These are phyloP conservation scores for Microcebus tavaratra DNA, from an alignment of 2,113 vertebrate species.

Conservation along the genomic window DNA sequence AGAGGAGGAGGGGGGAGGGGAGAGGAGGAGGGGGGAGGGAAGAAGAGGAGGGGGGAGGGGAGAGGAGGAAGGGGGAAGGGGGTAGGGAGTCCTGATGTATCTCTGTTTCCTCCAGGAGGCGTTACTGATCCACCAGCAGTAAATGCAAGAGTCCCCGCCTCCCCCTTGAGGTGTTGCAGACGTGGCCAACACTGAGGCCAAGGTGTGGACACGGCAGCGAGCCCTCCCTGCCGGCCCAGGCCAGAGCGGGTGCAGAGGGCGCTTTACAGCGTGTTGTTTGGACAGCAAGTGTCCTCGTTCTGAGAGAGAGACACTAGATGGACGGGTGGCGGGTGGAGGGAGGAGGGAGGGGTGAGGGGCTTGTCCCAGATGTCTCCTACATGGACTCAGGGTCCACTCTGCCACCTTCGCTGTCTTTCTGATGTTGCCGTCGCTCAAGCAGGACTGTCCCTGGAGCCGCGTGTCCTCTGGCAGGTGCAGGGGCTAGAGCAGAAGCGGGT, in stretches of 20 bases:
- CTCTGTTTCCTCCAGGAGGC: neutral
- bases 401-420: neutral
- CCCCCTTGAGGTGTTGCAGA: neutral
- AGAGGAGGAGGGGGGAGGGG: too few relatives aligned
- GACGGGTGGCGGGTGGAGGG: neutral
- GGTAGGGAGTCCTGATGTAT: neutral
- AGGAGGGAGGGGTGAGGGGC: neutral
- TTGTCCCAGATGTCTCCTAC: neutral
- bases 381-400: neutral
- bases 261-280: neutral
- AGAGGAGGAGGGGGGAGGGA: too few relatives aligned
- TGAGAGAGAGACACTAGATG: neutral
- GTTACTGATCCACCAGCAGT: neutral
- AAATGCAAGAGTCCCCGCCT: neutral
- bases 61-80: too few relatives aligned
- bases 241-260: neutral
- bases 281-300: neutral
- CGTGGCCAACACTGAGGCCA: neutral
- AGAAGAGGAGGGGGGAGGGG: too few relatives aligned
- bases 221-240: neutral
- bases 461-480: neutral
- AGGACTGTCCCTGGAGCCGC: neutral
- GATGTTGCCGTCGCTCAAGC: neutral
- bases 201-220: neutral
- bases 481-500: neutral